phyloP scores from a whole-genome alignment of 2,797 vertebrate species.

The Pseudomugil tenellus region DNA sequence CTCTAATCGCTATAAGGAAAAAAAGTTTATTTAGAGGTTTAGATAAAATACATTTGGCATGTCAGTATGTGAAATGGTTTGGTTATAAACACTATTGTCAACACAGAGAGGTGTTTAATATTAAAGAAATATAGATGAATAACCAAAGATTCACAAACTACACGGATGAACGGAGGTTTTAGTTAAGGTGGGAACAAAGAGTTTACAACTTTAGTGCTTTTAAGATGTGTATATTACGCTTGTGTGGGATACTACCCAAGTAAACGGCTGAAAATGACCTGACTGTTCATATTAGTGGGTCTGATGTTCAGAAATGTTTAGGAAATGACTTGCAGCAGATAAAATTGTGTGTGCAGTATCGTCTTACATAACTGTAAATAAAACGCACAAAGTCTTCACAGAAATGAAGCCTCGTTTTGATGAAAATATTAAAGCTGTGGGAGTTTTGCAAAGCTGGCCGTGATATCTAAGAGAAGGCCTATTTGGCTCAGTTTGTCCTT shows the following conservation, averaged over 20 bases:
- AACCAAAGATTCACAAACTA: neutral
- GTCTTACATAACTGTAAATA: conserved; percentile 25
- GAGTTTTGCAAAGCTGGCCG: neutral
- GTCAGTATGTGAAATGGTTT: neutral
- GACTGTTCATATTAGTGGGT: too few relatives aligned
- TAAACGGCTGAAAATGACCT: neutral
- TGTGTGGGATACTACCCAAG: neutral
- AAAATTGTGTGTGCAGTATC: conserved; percentile 14
- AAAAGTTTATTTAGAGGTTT: too few relatives aligned
- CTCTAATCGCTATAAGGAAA: too few relatives aligned
- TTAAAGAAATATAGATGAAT: neutral
- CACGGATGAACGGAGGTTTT: too few relatives aligned
- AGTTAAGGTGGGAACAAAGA: neutral
- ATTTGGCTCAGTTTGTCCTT: neutral
- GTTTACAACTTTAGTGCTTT: neutral
- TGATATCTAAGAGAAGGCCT: neutral
- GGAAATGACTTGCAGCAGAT: conserved; percentile 1
- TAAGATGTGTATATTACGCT: too few relatives aligned
- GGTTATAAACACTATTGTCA: neutral
- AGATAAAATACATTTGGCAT: neutral
- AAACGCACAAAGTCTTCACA: conserved; percentile 43
- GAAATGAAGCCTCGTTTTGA: conserved; percentile 33
- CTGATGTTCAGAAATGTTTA: conserved; percentile 4
- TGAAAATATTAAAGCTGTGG: neutral
- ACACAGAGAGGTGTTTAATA: neutral